A percentile compares a stretch with the other conserved stretches of the same genome.
Evolutionary conservation across 2,113 vertebrate genomes (phyloP).

Genomic region (Chloebia gouldiae): DNA sequence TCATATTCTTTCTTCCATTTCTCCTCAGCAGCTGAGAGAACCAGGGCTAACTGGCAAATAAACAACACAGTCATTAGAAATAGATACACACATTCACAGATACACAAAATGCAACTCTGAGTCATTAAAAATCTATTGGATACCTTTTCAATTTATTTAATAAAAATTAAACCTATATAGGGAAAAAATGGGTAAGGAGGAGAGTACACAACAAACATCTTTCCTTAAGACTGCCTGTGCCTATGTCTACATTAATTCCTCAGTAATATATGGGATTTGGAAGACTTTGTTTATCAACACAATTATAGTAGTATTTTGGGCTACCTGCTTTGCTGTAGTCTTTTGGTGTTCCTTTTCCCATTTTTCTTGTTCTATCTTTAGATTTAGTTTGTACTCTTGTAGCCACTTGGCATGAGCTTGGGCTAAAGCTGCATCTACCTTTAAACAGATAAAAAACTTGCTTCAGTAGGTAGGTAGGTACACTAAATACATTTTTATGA

Average conservation of each 20-base stretch:
- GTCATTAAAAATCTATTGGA: background rate
- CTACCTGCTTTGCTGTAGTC: slow-evolving; percentile 75
- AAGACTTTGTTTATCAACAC: background rate
- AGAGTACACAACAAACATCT: background rate
- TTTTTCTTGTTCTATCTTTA: slow-evolving; percentile 79
- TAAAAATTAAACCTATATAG: background rate
- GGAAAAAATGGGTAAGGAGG: background rate
- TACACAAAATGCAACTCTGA: background rate
- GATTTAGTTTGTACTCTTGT: slow-evolving; percentile 81
- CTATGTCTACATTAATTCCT: background rate
- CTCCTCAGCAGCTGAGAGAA: slow-evolving; percentile 79
- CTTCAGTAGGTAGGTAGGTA: background rate
- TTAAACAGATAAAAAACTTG: background rate
- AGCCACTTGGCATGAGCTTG: slow-evolving; percentile 83
- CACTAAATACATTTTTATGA: background rate
- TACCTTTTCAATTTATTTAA: background rate
- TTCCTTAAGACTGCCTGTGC: background rate
- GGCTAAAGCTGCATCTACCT: slow-evolving; percentile 88
- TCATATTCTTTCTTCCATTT: slow-evolving; percentile 77
- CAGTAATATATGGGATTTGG: background rate
- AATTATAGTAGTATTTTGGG: background rate
- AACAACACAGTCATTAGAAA: background rate
- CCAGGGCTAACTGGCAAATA: slow-evolving; percentile 55
- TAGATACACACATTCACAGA: background rate
- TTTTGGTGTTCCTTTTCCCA: slow-evolving; percentile 80